These are phyloP conservation scores for Acrocyrtus sp. DNA, from an alignment of 2,888 invertebrate species.

Conservation along the genomic window DNA sequence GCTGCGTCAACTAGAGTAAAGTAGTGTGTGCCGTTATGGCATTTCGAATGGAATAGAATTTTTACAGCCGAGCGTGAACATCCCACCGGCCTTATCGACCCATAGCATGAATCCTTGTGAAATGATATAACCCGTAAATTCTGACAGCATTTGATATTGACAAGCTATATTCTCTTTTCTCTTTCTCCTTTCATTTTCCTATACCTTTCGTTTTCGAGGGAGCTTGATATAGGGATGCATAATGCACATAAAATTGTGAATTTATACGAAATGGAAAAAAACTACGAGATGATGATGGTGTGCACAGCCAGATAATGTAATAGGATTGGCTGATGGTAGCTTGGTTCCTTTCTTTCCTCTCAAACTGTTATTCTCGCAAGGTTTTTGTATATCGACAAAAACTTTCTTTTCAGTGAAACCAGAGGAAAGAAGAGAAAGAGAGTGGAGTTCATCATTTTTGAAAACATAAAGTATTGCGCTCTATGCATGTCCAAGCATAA, in stretches of 20 bases:
- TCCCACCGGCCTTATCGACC: constrained; percentile 62
- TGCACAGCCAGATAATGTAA: too few species aligned
- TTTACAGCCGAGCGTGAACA: neutral
- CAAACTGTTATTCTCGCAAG: too few species aligned
- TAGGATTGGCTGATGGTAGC: too few species aligned
- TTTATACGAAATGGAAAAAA: neutral
- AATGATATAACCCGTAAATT: constrained; percentile 64
- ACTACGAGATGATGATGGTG: too few species aligned
- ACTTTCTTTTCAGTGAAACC: too few species aligned
- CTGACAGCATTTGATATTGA: constrained; percentile 63
- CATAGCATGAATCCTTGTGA: constrained; percentile 61
- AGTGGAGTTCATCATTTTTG: too few species aligned
- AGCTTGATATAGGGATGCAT: neutral
- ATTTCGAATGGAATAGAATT: neutral
- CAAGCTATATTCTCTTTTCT: constrained; percentile 38
- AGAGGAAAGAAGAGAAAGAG: too few species aligned
- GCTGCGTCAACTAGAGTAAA: constrained; percentile 53
- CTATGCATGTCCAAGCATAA: too few species aligned
- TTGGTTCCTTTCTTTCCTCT: too few species aligned
- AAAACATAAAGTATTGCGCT: too few species aligned
- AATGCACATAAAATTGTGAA: constrained; percentile 7
- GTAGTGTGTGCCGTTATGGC: neutral
- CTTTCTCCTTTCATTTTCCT: neutral
- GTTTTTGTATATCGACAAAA: too few species aligned
- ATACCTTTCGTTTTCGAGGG: neutral